phyloP scores from a whole-genome alignment of 2,797 vertebrate species.

The Chromobotia macracanthus region DNA sequence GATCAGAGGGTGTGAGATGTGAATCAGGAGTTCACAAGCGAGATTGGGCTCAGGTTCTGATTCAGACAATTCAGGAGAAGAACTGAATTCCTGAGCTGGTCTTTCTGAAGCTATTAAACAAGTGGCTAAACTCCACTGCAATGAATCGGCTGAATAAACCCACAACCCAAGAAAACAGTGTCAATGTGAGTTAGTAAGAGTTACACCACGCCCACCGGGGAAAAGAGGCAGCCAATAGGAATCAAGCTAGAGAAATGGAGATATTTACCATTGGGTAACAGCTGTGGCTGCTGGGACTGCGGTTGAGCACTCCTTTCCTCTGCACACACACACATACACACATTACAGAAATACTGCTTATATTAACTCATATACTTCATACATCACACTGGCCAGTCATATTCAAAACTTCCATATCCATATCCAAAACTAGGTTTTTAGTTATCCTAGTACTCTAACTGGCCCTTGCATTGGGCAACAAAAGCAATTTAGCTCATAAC shows the following conservation, averaged over 20 bases:
- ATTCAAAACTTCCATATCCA: slow-evolving; percentile 2
- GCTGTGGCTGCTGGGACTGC: slow-evolving; percentile 90
- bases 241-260: slow-evolving; percentile 78
- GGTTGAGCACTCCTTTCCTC: slow-evolving; percentile 97
- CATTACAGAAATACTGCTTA: slow-evolving; percentile 78
- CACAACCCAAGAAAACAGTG: slow-evolving; percentile 35
- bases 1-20: neutral
- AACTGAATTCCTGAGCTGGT: neutral
- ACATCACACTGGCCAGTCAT: slow-evolving; percentile 12
- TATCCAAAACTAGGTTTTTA: neutral
- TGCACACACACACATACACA: slow-evolving; percentile 79
- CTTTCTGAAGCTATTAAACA: neutral
- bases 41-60: slow-evolving; percentile 7
- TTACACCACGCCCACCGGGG: slow-evolving; percentile 72
- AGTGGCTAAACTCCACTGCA: too few relatives aligned
- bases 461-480: neutral
- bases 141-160: slow-evolving; percentile 24
- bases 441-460: neutral
- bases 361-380: slow-evolving; percentile 59
- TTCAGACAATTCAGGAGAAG: slow-evolving; percentile 6
- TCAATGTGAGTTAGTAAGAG: slow-evolving; percentile 67
- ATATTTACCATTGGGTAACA: slow-evolving; percentile 99
- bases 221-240: slow-evolving; percentile 70
- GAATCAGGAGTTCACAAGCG: neutral
- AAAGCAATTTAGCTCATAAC: neutral